phyloP scores from a whole-genome alignment of 2,888 invertebrate genomes.

The Leptinotarsa haldemani region DNA sequence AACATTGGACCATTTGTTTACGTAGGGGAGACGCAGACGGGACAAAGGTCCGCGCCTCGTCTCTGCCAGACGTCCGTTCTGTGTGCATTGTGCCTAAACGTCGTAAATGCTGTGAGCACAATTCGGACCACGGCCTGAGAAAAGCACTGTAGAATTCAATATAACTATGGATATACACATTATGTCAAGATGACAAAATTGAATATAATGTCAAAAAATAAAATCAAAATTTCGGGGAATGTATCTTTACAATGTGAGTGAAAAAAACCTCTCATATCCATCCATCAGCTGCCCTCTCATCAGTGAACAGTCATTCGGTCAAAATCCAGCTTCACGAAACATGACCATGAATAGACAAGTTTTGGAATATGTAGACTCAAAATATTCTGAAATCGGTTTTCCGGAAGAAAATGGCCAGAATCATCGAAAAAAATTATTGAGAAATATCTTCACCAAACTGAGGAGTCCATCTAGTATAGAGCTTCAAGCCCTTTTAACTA shows the following conservation, averaged over 20 bases:
- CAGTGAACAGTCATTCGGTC: background rate
- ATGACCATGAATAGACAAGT: background rate
- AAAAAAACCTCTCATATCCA: conserved; percentile 19
- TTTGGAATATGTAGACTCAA: background rate
- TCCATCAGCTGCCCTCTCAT: conserved; percentile 18
- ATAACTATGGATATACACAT: background rate
- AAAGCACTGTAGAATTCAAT: no score
- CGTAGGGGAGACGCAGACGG: no score
- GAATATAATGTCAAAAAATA: background rate
- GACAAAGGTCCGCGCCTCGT: no score
- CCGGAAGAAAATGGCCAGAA: background rate
- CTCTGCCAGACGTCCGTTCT: no score
- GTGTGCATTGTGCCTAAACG: no score
- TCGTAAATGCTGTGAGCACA: no score
- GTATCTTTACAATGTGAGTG: background rate
- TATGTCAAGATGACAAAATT: background rate
- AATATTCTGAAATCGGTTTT: conserved; percentile 6
- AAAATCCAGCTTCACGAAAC: background rate
- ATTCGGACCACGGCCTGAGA: no score
- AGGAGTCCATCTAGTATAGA: conserved; percentile 21
- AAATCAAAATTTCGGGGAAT: background rate
- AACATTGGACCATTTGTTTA: no score
- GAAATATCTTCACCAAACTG: conserved; percentile 17
- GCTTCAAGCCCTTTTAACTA: conserved; percentile 1
- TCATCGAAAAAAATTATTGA: background rate